Evolutionary conservation across 2,888 invertebrate genomes (phyloP), one percentile per base, ranked within the genome.

Genomic region (Oligia strigilis): DNA sequence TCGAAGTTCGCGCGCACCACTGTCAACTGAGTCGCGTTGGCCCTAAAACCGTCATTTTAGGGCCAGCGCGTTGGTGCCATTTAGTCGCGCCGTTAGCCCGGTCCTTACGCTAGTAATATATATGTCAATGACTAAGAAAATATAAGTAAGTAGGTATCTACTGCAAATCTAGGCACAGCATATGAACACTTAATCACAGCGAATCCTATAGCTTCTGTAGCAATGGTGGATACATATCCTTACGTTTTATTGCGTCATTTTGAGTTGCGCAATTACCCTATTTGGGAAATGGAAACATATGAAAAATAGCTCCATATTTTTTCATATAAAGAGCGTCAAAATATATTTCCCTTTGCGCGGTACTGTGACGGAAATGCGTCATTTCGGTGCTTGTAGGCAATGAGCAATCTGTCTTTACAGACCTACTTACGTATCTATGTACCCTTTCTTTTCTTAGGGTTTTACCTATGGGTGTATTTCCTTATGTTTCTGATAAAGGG

Each of bases 181-280:
- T 67, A 5, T 8, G 14, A 67, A 64, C 43, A 67, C 29, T 2
- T 1, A 72, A 58, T 17, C 65, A 36, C 43, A 70, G 17, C 49
- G 40, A 62, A 69, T 29, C 19, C 52, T 71, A 29, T 4, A 65
- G 60, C 60, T 40, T 0, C 74, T 58, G 14, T 49, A 69, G 72
- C 17, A 62, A 72, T 46, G 43, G 14, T 70, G 64, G 46, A 81
- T 64, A 85, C 65, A 79, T 84, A 82, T 81, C 71, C 77, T 85
- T 88, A 78, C 75, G 64, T 85, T 89, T 88, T 89, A 89, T 90
- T 82, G 80, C 85, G 73, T 78, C 83, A 72, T 86, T 89, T 80
- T 81, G 89, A 89, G 88, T 88, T 81, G 86, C 84, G 86, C 90
- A 88, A 88, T 88, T 88, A 88, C 88, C 89, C 86, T 85, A 89